Base-by-base conservation (phyloP, 2,888 invertebrate genomes). In the Euproctis similis region DNA sequence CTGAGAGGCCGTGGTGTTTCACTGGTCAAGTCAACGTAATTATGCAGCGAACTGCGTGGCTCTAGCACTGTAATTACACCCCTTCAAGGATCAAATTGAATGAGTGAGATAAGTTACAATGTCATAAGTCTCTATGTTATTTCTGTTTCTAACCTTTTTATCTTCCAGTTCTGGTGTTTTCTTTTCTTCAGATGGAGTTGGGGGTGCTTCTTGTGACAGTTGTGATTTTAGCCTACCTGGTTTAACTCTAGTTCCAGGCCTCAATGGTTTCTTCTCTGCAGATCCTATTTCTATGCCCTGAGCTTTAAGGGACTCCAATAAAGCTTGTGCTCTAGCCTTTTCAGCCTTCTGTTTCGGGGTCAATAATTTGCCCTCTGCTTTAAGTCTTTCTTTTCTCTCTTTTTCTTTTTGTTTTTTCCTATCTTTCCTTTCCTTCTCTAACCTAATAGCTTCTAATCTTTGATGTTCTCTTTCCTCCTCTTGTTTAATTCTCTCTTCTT, bases 301-400 rank as follows among this genome's bases (percentile, higher is more conserved):
- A 5, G 94, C 95, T 71, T 94, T 95, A 20, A 96, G 81, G 1
- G 93, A 92, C 28, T 96, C 95, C 37, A 98, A 77, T 87, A 96
- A 89, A 32, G 94, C 94, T 68, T 95, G 93, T 4, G 96, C 95
- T 45, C 96, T 87, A 0, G 94, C 93, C 39, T 92, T 89, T 52
- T 96, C 96, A 43, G 93, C 93, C 66, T 95, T 97, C 66, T 99
- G 97, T 70, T 97, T 97, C 0, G 94, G 91, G 2, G 97, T 97
- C 34, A 98, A 76, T 16, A 96, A 85, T 75, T 96, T 98, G 2
- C 98, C 98, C 78, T 98, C 98, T n/a, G 94, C 95, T 72, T 98
- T 98, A 49, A 96, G 86, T 59, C 95, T 88, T 57, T 96, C 96
- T 71, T 95, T 96, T 26, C 94, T 88, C 62, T 97, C 97, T 60